A percentile compares a stretch with the other conserved stretches of the same genome.
These are phyloP conservation scores for Leptinotarsa rubiginosa DNA, from an alignment of 2,888 invertebrate genomes.

Conservation along the genomic window DNA sequence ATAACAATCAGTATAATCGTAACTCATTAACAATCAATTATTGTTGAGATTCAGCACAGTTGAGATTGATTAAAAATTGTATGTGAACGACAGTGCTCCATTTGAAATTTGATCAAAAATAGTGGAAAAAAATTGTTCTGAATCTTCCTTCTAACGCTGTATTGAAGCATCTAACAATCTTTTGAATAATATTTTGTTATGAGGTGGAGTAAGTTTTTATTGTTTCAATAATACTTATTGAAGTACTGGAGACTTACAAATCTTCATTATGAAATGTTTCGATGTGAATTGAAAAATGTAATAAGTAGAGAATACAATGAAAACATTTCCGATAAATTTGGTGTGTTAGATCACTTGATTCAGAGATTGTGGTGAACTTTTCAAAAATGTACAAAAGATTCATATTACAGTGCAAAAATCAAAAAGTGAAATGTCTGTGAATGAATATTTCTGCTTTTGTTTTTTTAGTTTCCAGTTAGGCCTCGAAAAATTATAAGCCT, in stretches of 20 bases:
- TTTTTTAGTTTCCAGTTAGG: too few relatives aligned
- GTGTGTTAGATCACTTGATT: too few relatives aligned
- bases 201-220: neutral
- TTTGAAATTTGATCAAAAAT: too few relatives aligned
- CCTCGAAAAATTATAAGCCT: too few relatives aligned
- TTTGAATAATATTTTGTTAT: neutral
- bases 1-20: neutral
- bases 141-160: neutral
- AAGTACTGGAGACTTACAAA: neutral
- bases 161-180: neutral
- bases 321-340: too few relatives aligned
- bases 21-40: neutral
- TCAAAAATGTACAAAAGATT: too few relatives aligned
- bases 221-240: neutral
- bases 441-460: too few relatives aligned
- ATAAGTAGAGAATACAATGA: too few relatives aligned
- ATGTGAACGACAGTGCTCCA: too few relatives aligned
- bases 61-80: neutral
- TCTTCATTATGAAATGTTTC: neutral
- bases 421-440: too few relatives aligned
- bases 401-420: too few relatives aligned
- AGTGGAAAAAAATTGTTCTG: neutral
- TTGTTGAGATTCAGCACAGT: constrained; percentile 1
- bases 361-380: too few relatives aligned
- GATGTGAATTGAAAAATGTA: neutral